Evolutionary conservation across 2,888 invertebrate genomes (phyloP), one percentile per base, ranked within the genome.

Genomic region (Ctena decussata): DNA sequence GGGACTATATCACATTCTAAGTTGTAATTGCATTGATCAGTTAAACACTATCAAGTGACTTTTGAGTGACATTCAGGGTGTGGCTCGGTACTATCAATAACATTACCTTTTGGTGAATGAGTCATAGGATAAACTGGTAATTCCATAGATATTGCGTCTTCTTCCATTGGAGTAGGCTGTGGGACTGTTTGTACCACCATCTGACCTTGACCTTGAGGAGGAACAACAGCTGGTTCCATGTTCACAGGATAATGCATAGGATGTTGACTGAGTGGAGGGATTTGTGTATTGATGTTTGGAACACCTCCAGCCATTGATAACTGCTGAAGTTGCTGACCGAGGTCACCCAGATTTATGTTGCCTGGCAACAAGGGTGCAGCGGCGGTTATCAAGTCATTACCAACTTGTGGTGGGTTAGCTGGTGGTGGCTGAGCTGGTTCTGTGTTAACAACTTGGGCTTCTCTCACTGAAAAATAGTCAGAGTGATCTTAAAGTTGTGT

Each of bases 101-200:
- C n/a, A n/a, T n/a, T 77, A 83, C 86, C 86, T 81, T 80, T 86
- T 53, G 83, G 86, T 35, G 41, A 60, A n/a, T 46, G 77, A 32
- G 69, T 49, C 86, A 86, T 86, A n/a, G 12, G 35, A 41, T 86
- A 86, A 2, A 2, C 41, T 24, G 78, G 83, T 0, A 86, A 49
- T 18, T 73, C 81, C 3, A 41, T 35, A 18, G 69, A 41, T n/a
- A 32, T 60, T 5, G 30, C 37, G 15, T 24, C 73, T 18, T 49
- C 39, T 12, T 78, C 53, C 0, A 24, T 32, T 53, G 27, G 49
- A 35, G 44, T 77, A 2, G 69, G 70, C 30, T 49, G 44, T 30
- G 65, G 57, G 24, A 35, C 76, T 41, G 44, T 70, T 18, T 1
- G 35, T 11, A 30, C 24, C 8, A n/a, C 18, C 6, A 21, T n/a